phyloP scores from a whole-genome alignment of 2,797 vertebrate genomes.

The Lagodon rhomboides region DNA sequence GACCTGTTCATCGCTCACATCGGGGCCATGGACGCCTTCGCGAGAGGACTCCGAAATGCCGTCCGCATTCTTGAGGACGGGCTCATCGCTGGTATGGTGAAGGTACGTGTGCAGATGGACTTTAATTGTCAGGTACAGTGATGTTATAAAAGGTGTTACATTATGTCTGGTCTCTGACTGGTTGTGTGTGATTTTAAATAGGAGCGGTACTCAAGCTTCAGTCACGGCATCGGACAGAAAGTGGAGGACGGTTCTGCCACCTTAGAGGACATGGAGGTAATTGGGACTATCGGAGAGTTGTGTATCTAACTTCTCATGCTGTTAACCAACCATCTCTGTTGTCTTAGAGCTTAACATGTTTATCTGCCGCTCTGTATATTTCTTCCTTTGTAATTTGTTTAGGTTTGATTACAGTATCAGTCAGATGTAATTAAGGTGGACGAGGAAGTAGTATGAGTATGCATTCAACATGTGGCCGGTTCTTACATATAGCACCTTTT shows the following conservation, averaged over 20 bases:
- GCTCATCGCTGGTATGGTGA: constrained; percentile 71
- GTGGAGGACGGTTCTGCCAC: constrained; percentile 74
- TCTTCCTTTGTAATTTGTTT: neutral
- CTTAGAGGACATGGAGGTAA: constrained; percentile 82
- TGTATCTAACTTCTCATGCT: neutral
- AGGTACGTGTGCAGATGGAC: constrained; percentile 51
- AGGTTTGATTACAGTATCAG: neutral
- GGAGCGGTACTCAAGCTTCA: constrained; percentile 81
- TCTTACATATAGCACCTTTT: too few species aligned
- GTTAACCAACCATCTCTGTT: neutral
- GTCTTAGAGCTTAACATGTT: neutral
- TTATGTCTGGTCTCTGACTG: neutral
- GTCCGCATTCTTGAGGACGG: constrained; percentile 76
- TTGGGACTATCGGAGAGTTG: neutral
- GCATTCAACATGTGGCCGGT: too few species aligned
- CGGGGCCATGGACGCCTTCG: constrained; percentile 81
- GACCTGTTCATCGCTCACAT: constrained; percentile 83
- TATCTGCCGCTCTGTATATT: neutral
- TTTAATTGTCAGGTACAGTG: neutral
- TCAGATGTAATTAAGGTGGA: too few species aligned
- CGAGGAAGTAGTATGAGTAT: too few species aligned
- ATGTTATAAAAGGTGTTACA: neutral
- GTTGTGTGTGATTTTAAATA: constrained; percentile 53
- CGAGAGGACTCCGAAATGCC: constrained; percentile 81
- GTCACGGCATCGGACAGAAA: constrained; percentile 71